Base-by-base conservation (phyloP, 1,140 invertebrate genomes). In the Dendroctonus ponderosae region DNA sequence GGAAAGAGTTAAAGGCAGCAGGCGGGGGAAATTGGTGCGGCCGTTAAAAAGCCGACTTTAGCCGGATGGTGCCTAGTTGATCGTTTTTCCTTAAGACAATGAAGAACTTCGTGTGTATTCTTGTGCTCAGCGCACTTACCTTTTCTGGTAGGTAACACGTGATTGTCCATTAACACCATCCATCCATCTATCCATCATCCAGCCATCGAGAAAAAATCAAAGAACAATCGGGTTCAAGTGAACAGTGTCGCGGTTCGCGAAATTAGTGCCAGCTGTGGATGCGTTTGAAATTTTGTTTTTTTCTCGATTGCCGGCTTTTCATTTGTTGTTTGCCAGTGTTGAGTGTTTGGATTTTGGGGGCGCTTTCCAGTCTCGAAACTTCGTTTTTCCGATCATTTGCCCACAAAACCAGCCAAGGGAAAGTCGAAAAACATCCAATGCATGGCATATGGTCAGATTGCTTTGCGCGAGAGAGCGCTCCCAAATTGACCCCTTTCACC, bases 51-150 rank as follows among this genome's bases (percentile, higher is more conserved):
- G 68, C 60, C 60, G 50, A 64, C 60, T 57, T 62, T 57, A 46
- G 57, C 66, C 52, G 58, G 66, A 59, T 68, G 66, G 58, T 57
- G 61, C 50, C 43, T 68, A 71, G 71, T 72, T 57, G 11, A 63
- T 61, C 56, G 48, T 63, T 48, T 58, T 61, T 11, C 42, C 26
- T 26, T 53, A 50, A 38, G 38, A 62, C 61, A 53, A 76, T 76
- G 75, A 72, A 73, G 75, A 75, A 66, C 71, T 70, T 71, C 71
- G 74, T 70, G 71, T 74, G 75, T 72, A 70, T 75, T 40, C 70
- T 76, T 61, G 72, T 76, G 69, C 73, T 76, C 44, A 72, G 75
- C 74, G 75, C 75, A 71, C 71, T 76, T 64, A 70, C 68, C 60
- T 73, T 67, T 68, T 70, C 74, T 74, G 75, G 75, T 76, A 76